Conservation (phyloP, 2,888 invertebrate genomes). For the Leucoptera coffeella region DNA sequence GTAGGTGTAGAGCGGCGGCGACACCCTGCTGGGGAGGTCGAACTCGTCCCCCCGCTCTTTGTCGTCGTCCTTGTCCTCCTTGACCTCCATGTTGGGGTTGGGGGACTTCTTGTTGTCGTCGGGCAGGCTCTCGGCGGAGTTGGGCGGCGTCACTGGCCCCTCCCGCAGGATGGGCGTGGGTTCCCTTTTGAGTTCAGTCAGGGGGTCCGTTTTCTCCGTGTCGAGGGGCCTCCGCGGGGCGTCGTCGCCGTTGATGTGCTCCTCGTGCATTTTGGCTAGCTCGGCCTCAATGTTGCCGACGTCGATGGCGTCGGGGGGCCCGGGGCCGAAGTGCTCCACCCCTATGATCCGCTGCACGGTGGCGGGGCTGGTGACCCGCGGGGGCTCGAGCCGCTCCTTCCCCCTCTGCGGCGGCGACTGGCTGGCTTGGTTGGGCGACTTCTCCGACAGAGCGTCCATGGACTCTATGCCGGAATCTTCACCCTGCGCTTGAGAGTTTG, state of each 20-base stretch:
- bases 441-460: constrained; percentile 90
- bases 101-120: constrained; percentile 1
- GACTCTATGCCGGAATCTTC: constrained; percentile 90
- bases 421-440: constrained; percentile 82
- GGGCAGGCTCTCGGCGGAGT: constrained; percentile 7
- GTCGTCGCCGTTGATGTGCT: constrained; percentile 32
- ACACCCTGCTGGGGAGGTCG: constrained; percentile 63
- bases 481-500: constrained; percentile 57
- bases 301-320: constrained; percentile 42
- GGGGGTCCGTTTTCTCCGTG: constrained; percentile 5
- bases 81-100: constrained; percentile 1
- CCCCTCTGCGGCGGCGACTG: constrained; percentile 60
- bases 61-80: background rate
- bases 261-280: constrained; percentile 60
- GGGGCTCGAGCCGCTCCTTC: constrained; percentile 37
- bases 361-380: constrained; percentile 31
- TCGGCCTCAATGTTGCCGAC: constrained; percentile 64
- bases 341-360: constrained; percentile 44
- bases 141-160: constrained; percentile 8
- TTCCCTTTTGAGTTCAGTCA: constrained; percentile 17
- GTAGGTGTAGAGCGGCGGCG: constrained; percentile 72
- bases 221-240: constrained; percentile 14
- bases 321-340: constrained; percentile 25
- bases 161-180: constrained; percentile 20
- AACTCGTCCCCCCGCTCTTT: constrained; percentile 22